These are phyloP conservation scores for Parasteatoda tepidariorum DNA, from an alignment of 1,140 invertebrate species.

Conservation along the genomic window DNA sequence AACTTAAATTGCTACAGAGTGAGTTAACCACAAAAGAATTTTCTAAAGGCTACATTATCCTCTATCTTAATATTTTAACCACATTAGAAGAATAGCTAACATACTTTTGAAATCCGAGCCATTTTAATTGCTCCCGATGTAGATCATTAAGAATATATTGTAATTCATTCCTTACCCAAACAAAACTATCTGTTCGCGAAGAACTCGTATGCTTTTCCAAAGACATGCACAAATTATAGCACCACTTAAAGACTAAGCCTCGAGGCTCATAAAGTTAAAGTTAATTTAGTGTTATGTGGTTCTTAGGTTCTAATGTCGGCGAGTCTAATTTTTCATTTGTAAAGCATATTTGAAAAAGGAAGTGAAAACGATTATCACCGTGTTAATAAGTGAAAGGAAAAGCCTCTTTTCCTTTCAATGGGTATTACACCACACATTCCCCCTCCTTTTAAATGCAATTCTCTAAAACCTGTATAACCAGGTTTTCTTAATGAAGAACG, in stretches of 20 bases:
- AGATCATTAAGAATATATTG: conserved; percentile 49
- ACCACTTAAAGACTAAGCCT: conserved; percentile 46
- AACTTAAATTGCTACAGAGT: neutral
- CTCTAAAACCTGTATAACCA: conserved; percentile 5
- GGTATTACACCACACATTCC: neutral
- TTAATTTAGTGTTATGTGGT: conserved; percentile 57
- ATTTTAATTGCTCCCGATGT: conserved; percentile 47
- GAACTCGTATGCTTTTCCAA: neutral
- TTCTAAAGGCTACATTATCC: conserved; percentile 11
- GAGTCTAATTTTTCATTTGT: conserved; percentile 53
- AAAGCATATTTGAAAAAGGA: conserved; percentile 56
- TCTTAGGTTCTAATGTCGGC: conserved; percentile 39
- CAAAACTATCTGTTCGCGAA: conserved; percentile 1
- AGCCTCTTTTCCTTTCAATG: conserved; percentile 15
- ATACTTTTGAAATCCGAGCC: conserved; percentile 22
- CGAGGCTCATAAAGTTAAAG: conserved; percentile 49
- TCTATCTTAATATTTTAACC: conserved; percentile 18
- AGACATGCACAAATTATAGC: conserved; percentile 34
- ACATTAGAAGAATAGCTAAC: conserved; percentile 13
- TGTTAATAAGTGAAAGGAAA: conserved; percentile 47
- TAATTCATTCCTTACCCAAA: neutral
- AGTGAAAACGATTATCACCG: conserved; percentile 51
- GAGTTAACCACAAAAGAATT: conserved; percentile 36
- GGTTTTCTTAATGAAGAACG: conserved; percentile 26
- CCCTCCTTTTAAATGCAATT: conserved; percentile 9